Percentiles rank a stretch among this genome's conserved stretches.
Conservation (phyloP, 1,140 invertebrate genomes). For the Diachasmimorpha longicaudata region DNA sequence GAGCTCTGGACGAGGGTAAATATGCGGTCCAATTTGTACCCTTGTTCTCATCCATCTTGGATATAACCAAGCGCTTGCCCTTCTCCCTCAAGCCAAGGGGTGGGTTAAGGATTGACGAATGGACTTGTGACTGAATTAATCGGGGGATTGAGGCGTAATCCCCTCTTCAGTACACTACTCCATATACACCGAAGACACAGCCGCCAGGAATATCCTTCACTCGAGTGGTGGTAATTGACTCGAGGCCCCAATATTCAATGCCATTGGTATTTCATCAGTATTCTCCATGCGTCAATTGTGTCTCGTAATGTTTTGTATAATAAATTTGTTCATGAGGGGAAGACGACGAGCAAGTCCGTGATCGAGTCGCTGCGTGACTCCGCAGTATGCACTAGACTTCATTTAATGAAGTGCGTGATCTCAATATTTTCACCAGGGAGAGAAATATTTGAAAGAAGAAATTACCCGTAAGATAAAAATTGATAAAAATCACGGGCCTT, state of each 20-base stretch:
- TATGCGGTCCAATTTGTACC: conserved; percentile 17
- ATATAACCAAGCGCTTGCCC: not conserved
- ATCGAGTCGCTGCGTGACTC: no score
- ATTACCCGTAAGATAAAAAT: no score
- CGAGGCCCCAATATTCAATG: not conserved
- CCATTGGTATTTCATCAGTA: not conserved
- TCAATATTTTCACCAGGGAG: no score
- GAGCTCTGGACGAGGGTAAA: not conserved
- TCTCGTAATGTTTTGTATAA: not conserved
- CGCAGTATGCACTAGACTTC: no score
- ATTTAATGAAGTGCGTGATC: no score
- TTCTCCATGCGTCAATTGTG: not conserved
- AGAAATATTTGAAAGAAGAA: no score
- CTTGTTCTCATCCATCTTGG: conserved; percentile 12
- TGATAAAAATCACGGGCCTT: no score
- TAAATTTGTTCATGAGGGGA: no score
- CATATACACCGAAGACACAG: not conserved
- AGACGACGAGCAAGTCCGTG: no score
- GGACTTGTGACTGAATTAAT: not conserved
- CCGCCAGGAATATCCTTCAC: not conserved
- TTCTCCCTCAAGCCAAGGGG: not conserved
- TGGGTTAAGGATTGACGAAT: not conserved
- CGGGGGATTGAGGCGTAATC: not conserved
- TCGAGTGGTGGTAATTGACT: not conserved
- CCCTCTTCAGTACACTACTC: not conserved